Evolutionary conservation across 92 coral and sea anemone genomes (phyloP).

Genomic region (Micromussa lordhowensis): DNA sequence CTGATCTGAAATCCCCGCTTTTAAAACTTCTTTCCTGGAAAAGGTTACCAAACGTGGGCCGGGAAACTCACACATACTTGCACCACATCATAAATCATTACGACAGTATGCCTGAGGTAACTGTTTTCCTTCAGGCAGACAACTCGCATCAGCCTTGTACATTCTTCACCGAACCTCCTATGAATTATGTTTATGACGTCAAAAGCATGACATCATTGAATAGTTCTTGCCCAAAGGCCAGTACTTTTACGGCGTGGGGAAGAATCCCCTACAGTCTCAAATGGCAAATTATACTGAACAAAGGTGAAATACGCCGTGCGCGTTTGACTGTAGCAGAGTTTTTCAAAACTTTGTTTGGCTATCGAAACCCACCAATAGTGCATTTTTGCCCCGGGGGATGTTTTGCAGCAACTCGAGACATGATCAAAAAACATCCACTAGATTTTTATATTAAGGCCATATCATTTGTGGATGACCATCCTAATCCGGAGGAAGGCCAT

Average conservation of each 20-base stretch:
- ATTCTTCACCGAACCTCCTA: slow-evolving; percentile 1
- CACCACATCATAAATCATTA: slow-evolving; percentile 72
- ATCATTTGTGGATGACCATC: slow-evolving; percentile 58
- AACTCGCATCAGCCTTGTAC: not conserved
- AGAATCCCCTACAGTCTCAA: slow-evolving; percentile 28
- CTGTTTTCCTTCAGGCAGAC: slow-evolving; percentile 72
- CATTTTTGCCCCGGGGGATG: slow-evolving; percentile 38
- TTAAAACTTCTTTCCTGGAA: slow-evolving; percentile 63
- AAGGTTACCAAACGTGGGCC: slow-evolving; percentile 69
- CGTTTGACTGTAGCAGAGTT: slow-evolving; percentile 43
- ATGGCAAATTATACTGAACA: slow-evolving; percentile 22
- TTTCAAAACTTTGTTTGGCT: slow-evolving; percentile 32
- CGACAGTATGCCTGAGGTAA: slow-evolving; percentile 52
- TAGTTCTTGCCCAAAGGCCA: not conserved
- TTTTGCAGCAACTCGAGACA: slow-evolving; percentile 55
- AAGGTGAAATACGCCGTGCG: slow-evolving; percentile 54
- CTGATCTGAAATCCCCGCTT: slow-evolving; percentile 37
- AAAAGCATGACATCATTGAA: not conserved
- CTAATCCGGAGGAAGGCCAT: slow-evolving; percentile 73
- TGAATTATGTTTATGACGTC: slow-evolving; percentile 1
- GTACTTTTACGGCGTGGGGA: slow-evolving; percentile 24
- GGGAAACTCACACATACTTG: slow-evolving; percentile 71
- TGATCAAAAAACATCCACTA: slow-evolving; percentile 46
- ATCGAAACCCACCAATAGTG: slow-evolving; percentile 20
- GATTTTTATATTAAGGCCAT: slow-evolving; percentile 55